A percentile compares a stretch with the other conserved stretches of the same genome.
These are phyloP conservation scores for Lochmaea capreae DNA, from an alignment of 2,888 invertebrate species.

Conservation along the genomic window DNA sequence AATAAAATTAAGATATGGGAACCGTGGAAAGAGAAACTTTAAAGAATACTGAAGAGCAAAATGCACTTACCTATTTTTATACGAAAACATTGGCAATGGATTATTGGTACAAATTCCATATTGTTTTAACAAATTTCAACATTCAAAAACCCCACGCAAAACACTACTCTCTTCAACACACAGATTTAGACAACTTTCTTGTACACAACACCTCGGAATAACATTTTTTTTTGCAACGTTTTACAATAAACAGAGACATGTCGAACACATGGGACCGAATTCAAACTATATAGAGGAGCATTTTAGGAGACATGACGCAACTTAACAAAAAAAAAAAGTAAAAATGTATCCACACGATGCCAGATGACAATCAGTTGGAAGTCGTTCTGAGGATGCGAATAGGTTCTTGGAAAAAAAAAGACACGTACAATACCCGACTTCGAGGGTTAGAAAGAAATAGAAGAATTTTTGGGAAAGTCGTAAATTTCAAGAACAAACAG, in stretches of 20 bases:
- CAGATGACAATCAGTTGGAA: constrained; percentile 35
- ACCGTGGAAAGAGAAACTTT: too few relatives aligned
- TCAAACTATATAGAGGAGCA: constrained; percentile 10
- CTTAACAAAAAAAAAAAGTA: constrained; percentile 29
- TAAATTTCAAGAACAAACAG: constrained; percentile 32
- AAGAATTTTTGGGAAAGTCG: constrained; percentile 21
- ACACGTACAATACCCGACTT: constrained; percentile 5
- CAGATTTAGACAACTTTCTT: not conserved
- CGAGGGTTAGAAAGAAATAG: constrained; percentile 27
- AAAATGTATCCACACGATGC: constrained; percentile 29
- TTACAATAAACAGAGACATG: constrained; percentile 21
- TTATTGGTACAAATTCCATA: not conserved
- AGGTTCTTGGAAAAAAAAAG: constrained; percentile 31
- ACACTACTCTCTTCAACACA: not conserved
- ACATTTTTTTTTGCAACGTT: constrained; percentile 11
- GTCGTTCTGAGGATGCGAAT: constrained; percentile 10
- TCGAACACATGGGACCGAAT: constrained; percentile 38
- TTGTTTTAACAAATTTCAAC: not conserved
- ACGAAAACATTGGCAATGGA: not conserved
- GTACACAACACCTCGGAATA: not conserved
- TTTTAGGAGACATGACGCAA: constrained; percentile 34
- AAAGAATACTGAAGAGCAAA: too few relatives aligned
- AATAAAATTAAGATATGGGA: too few relatives aligned
- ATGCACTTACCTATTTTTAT: not conserved
- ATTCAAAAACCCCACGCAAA: not conserved